Evolutionary conservation across 2,888 invertebrate species (phyloP).

Genomic region (Prosapia bicincta): DNA sequence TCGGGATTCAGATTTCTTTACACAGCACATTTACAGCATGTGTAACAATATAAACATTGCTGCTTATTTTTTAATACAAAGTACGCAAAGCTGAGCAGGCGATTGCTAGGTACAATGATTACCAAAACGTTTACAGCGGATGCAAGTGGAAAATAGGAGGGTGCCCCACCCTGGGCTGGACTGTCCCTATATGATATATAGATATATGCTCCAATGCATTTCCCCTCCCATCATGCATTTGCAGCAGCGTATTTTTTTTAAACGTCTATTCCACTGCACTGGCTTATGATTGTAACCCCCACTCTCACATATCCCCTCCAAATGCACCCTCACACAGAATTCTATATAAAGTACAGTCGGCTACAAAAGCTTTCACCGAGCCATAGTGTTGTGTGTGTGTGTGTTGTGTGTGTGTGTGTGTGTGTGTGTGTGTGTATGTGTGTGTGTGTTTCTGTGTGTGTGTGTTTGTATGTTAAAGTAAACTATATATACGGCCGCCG

Average conservation of each 20-base stretch:
- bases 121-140: slow-evolving; percentile 22
- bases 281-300: slow-evolving; percentile 22
- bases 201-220: slow-evolving; percentile 13
- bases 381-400: too few species aligned
- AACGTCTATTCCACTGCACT: slow-evolving; percentile 20
- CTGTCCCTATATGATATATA: slow-evolving; percentile 24
- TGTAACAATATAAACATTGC: too few species aligned
- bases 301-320: background rate
- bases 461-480: too few species aligned
- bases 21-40: too few species aligned
- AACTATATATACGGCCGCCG: too few species aligned
- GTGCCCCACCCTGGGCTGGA: slow-evolving; percentile 1
- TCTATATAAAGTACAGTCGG: slow-evolving; percentile 26
- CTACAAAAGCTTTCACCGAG: slow-evolving; percentile 17
- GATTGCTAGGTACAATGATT: slow-evolving; percentile 16
- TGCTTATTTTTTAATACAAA: too few species aligned
- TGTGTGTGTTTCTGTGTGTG: too few species aligned
- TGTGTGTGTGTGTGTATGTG: too few species aligned
- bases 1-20: too few species aligned
- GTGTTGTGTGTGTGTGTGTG: background rate
- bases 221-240: slow-evolving; percentile 19
- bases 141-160: slow-evolving; percentile 22
- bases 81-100: too few species aligned
- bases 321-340: slow-evolving; percentile 21
- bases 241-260: slow-evolving; percentile 20